phyloP scores from a whole-genome alignment of 1,140 invertebrate genomes.

The Apis mellifera region DNA sequence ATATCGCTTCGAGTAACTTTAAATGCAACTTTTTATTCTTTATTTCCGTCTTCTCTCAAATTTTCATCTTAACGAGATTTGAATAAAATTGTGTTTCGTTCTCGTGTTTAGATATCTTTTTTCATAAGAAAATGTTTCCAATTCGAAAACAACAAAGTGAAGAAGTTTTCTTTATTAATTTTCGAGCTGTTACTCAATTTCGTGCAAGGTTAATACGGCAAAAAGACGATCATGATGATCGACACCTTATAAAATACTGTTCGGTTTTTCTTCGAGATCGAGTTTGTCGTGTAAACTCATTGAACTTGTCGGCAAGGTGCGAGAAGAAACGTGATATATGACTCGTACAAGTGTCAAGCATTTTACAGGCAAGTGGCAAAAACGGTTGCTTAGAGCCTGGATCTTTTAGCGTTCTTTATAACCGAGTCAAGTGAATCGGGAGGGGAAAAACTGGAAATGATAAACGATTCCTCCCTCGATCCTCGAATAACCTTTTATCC shows the following conservation, averaged over 20 bases:
- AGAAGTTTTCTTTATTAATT: not conserved
- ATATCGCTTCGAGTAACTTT: no score
- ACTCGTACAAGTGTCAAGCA: not conserved
- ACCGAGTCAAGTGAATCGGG: not conserved
- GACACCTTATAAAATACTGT: not conserved
- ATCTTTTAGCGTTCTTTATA: not conserved
- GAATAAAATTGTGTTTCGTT: no score
- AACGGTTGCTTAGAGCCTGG: not conserved
- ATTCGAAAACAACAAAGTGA: no score
- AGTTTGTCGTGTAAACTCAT: slow-evolving; percentile 41
- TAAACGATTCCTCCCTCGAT: not conserved
- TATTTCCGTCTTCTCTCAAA: no score
- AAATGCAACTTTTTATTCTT: no score
- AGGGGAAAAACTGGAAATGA: not conserved
- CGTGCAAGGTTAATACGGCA: no score
- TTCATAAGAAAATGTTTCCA: no score
- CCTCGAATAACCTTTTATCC: not conserved
- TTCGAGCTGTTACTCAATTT: not conserved
- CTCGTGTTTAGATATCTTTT: no score
- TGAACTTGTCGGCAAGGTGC: slow-evolving; percentile 24
- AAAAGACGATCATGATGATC: not conserved
- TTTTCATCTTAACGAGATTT: no score
- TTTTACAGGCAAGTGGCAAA: not conserved
- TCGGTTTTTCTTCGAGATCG: not conserved
- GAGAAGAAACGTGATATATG: slow-evolving; percentile 31